Base-by-base conservation (phyloP, 2,888 invertebrate genomes). In the Machimus atricapillus region DNA sequence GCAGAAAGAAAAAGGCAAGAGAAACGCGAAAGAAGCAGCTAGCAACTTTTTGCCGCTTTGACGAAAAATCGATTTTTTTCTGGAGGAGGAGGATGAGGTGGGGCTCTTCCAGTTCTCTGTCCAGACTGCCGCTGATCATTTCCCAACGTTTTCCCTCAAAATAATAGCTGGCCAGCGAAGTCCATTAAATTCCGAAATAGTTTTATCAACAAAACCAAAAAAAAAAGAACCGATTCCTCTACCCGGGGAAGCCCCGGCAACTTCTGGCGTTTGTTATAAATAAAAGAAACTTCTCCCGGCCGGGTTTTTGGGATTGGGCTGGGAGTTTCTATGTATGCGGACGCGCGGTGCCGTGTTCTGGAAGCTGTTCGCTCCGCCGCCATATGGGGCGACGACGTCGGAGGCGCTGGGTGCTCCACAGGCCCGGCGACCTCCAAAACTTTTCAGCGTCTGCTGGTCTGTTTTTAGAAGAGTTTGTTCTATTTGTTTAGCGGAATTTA, bases 51-150 rank as follows among this genome's bases (percentile, higher is more conserved):
- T 40, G 52, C 52, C 79, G 40, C 52, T 23, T 79, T 79, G 52
- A 79, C 31, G 79, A 52, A 23, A 79, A 79, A 79, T 79, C 79
- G 79, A 52, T 79, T 79, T 52, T 79, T 79, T 40, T 46, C 31
- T n/a, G 14, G 12, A 12, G 43, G 0, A 14, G 66, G 14, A 66
- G 27, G 66, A 46, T 9, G 27, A 19, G 19, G 3, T 23, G 23
- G n/a, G 58, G n/a, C 58, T 23, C 8, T 12, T 16, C 58, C 58
- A 58, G 27, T 19, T 16, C 52, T 6, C 19, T 1, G 66, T 66
- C 52, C 52, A n/a, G n/a, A n/a, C 52, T 8, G 23, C 66, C 27
- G 23, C 66, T 66, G 27, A 27, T 66, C 66, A 23, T 19, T 37
- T 76, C 37, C 76, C 37, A 34, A n/a, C 12, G 19, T 5, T 76